phyloP scores from a whole-genome alignment of 2,888 invertebrate genomes.

The Orthonevra nobilis region DNA sequence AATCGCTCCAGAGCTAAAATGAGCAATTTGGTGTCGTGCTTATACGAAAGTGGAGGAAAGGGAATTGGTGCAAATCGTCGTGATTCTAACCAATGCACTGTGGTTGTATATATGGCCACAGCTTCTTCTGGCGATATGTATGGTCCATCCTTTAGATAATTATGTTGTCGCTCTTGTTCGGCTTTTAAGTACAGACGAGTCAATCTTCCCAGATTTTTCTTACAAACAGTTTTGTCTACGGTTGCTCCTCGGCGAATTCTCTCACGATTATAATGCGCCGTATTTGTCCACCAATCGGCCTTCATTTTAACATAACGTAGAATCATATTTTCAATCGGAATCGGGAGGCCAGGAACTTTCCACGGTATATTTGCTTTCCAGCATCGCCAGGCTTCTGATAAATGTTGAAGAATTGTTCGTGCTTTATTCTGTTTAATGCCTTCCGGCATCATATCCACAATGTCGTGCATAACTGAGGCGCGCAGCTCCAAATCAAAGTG shows the following conservation, averaged over 20 bases:
- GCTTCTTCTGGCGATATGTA: slow-evolving; percentile 99
- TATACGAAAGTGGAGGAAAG: slow-evolving; percentile 99
- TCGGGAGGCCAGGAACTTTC: slow-evolving; percentile 99
- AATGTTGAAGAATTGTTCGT: slow-evolving; percentile 97
- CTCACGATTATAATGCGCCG: slow-evolving; percentile 99
- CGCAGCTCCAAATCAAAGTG: slow-evolving; percentile 99
- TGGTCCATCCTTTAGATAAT: slow-evolving; percentile 99
- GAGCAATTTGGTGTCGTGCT: slow-evolving; percentile 98
- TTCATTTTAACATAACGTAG: slow-evolving; percentile 99
- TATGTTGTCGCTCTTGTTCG: slow-evolving; percentile 99
- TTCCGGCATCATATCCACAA: slow-evolving; percentile 99
- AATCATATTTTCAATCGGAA: slow-evolving; percentile 99
- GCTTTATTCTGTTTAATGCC: slow-evolving; percentile 99
- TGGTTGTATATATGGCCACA: slow-evolving; percentile 99
- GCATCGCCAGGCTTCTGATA: slow-evolving; percentile 99
- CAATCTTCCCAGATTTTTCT: slow-evolving; percentile 99
- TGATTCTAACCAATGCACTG: slow-evolving; percentile 99
- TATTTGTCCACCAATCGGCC: slow-evolving; percentile 99
- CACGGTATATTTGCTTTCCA: slow-evolving; percentile 99
- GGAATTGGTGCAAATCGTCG: slow-evolving; percentile 99
- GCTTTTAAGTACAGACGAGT: slow-evolving; percentile 98
- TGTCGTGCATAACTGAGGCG: slow-evolving; percentile 98
- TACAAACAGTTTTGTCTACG: slow-evolving; percentile 99
- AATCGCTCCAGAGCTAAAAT: slow-evolving; percentile 97
- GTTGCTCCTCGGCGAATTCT: slow-evolving; percentile 99